Base-by-base conservation (phyloP, 1,140 invertebrate genomes). In the Leptopilina clavipes region DNA sequence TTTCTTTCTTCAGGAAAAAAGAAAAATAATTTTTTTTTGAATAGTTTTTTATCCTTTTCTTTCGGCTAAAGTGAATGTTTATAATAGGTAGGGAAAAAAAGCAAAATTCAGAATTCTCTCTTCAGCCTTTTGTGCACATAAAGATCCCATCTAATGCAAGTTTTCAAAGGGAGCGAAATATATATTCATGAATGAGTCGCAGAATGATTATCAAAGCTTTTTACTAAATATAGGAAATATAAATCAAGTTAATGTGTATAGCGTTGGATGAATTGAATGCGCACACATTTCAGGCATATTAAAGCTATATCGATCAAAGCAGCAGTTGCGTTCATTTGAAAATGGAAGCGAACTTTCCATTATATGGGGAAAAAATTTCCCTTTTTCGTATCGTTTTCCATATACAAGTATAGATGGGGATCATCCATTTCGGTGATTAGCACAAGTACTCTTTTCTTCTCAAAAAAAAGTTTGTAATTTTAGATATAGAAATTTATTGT, bases 271-370 rank as follows among this genome's bases (percentile, higher is more conserved):
- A 65, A 65, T 65, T 31, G 59, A n/a, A 65, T 14, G 59, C 59
- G 59, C 59, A 65, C 59, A 31, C 59, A 65, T 65, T 65, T 65
- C 59, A 65, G 14, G 25, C 59, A 65, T 65, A 65, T 65, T 65
- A 65, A 65, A 65, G 59, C 22, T 10, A 12, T 25, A 65, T 65
- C 25, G 59, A 65, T 65, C 59, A 65, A 65, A 65, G 59, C 59
- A 65, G 59, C 59, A 65, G 59, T 65, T 65, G 59, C 59, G 25
- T 65, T 31, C 25, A 65, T 65, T 65, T 65, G 59, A 22, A 65
- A 65, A 65, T 65, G 3, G 14, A 22, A n/a, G 3, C 59, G 12
- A n/a, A n/a, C 12, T 65, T 31, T 65, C 25, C 25, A 65, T 65
- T 37, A 65, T n/a, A 3, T 0, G 37, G 5, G 37, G 37, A 40